Conservation (phyloP, 2,113 vertebrate species). For the Psilopogon haemacephalus region DNA sequence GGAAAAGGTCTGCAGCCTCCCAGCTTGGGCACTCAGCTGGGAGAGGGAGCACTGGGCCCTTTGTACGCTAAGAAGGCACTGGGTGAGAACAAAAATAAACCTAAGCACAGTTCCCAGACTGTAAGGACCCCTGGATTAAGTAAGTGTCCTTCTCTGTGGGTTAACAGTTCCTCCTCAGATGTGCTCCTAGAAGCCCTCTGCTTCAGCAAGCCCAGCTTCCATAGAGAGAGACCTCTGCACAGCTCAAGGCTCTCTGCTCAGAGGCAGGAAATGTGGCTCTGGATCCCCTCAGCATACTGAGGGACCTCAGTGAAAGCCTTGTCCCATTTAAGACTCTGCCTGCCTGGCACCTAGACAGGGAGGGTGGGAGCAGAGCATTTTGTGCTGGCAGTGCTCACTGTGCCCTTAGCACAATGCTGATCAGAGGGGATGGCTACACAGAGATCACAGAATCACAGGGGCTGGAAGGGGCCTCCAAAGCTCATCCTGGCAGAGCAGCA, state of each 20-base stretch:
- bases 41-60: neutral
- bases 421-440: neutral
- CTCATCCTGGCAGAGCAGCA: too few relatives aligned
- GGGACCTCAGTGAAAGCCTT: neutral
- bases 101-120: neutral
- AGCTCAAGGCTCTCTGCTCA: neutral
- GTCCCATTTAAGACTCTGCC: neutral
- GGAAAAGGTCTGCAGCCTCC: constrained; percentile 27
- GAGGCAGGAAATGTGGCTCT: neutral
- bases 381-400: neutral
- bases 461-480: too few relatives aligned
- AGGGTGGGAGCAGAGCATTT: neutral
- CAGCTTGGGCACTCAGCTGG: constrained; percentile 33
- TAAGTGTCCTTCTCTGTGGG: neutral
- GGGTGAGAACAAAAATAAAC: constrained; percentile 51
- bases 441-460: too few relatives aligned
- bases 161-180: neutral
- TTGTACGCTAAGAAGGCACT: constrained; percentile 17
- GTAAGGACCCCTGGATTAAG: neutral
- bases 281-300: neutral
- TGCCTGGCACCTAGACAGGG: neutral
- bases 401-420: neutral
- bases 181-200: neutral
- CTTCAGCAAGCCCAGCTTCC: neutral
- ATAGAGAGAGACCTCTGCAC: neutral